phyloP scores from a whole-genome alignment of 2,113 vertebrate species.

The Myanophis thanlyinensis region DNA sequence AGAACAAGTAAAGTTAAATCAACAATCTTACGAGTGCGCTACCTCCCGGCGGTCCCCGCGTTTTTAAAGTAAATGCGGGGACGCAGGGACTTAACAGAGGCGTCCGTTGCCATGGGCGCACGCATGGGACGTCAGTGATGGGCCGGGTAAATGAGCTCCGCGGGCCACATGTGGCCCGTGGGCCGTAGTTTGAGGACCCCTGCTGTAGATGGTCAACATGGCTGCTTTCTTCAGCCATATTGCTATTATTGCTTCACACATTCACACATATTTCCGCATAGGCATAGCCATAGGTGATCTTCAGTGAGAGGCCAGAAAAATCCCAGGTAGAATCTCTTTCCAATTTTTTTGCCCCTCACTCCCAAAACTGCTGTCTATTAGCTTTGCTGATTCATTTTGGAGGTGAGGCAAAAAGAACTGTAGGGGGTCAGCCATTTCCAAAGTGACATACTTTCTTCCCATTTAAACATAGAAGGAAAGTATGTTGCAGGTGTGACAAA shows the following conservation, averaged over 20 bases:
- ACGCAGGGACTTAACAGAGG: too few relatives aligned
- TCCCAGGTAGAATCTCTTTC: not conserved
- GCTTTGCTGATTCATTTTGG: not conserved
- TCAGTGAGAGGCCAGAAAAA: not conserved
- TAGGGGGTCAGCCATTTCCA: not conserved
- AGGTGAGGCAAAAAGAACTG: not conserved
- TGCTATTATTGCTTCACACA: not conserved
- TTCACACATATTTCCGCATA: not conserved
- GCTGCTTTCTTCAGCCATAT: not conserved
- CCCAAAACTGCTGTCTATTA: not conserved
- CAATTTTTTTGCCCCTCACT: not conserved
- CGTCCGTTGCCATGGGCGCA: too few relatives aligned
- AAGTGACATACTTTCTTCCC: not conserved
- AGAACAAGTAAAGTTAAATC: too few relatives aligned
- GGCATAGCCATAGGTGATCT: not conserved
- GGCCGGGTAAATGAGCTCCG: too few relatives aligned
- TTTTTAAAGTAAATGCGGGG: too few relatives aligned
- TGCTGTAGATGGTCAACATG: not conserved
- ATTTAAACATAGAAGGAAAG: not conserved
- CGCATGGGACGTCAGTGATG: too few relatives aligned
- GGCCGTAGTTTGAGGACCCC: too few relatives aligned
- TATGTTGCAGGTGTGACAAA: not conserved
- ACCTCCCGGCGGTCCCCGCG: too few relatives aligned
- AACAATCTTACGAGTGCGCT: too few relatives aligned
- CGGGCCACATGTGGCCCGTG: too few relatives aligned